These are phyloP conservation scores for Tonatia bakeri DNA, from an alignment of 2,113 vertebrate species.

Conservation along the genomic window DNA sequence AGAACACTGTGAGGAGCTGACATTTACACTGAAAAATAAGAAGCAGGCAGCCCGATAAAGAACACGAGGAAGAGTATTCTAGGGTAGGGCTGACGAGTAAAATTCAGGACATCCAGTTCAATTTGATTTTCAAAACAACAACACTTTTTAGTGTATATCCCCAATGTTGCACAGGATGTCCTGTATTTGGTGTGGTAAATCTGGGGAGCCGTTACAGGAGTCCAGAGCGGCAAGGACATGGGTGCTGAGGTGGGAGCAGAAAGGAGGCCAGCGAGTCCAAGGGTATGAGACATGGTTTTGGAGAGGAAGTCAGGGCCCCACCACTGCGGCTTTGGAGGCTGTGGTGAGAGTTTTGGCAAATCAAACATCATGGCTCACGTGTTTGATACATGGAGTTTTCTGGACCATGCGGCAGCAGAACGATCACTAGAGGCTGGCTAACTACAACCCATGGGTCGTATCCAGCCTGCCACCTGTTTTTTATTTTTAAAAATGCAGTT, in stretches of 20 bases:
- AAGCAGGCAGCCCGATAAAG: background rate
- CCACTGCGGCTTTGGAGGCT: background rate
- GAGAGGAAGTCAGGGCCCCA: background rate
- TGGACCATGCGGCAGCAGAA: background rate
- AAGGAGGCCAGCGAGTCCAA: background rate
- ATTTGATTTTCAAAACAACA: background rate
- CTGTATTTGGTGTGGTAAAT: background rate
- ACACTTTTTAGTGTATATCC: background rate
- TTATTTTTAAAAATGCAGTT: slow-evolving; percentile 24
- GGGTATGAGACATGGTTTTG: background rate
- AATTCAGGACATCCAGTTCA: background rate
- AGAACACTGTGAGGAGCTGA: background rate
- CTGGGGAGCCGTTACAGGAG: background rate
- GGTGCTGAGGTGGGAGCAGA: background rate
- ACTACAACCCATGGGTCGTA: background rate
- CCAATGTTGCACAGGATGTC: background rate
- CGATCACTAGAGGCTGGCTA: background rate
- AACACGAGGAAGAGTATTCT: background rate
- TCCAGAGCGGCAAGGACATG: fast-evolving
- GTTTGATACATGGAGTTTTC: background rate
- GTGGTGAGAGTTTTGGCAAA: background rate
- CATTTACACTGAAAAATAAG: background rate
- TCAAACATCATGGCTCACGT: background rate
- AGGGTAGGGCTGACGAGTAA: background rate
- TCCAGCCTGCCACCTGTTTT: background rate